Base-by-base conservation (phyloP, 2,888 invertebrate genomes). In the Octonoba sinensis region DNA sequence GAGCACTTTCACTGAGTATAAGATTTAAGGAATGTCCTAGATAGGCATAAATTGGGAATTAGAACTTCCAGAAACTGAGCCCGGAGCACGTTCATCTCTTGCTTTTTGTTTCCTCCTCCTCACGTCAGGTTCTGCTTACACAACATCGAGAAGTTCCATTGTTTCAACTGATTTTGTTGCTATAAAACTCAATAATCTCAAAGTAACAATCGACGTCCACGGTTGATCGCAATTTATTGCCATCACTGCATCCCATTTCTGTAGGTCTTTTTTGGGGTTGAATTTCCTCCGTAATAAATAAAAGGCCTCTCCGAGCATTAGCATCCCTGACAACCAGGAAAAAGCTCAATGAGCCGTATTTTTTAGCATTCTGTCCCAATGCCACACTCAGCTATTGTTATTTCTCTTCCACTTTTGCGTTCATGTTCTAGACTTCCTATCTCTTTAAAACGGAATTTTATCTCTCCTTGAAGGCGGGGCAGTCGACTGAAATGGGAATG, bases 131-230 rank as follows among this genome's bases (percentile, higher is more conserved):
- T 59, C 67, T 36, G 12, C 71, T 77, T 71, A 65, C 71, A 64
- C 64, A 76, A 70, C 24, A 36, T 27, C 46, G 27, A 64, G 27
- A 66, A 44, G n/a, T 54, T 70, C 72, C 67, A 79, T 79, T 79
- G 78, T 79, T 66, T 72, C 57, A 51, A 66, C 66, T 27, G 62
- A 67, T 75, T 76, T 76, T 76, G 70, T 64, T 77, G 71, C 60
- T 66, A 78, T 72, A 79, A 79, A 79, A 72, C 44, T 51, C 65
- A 78, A 66, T 79, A 72, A 72, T 79, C 72, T 79, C 72, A 79
- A 72, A 79, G 72, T 79, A 79, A 79, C 78, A 79, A 79, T 79
- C 67, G 72, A 62, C 77, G 56, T 71, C 59, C 67, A 67, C 57
- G 59, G 60, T 76, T 36, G 67, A 76, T 69, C 18, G 59, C 54